phyloP scores from a whole-genome alignment of 2,797 vertebrate genomes.

The Fundulus diaphanus region DNA sequence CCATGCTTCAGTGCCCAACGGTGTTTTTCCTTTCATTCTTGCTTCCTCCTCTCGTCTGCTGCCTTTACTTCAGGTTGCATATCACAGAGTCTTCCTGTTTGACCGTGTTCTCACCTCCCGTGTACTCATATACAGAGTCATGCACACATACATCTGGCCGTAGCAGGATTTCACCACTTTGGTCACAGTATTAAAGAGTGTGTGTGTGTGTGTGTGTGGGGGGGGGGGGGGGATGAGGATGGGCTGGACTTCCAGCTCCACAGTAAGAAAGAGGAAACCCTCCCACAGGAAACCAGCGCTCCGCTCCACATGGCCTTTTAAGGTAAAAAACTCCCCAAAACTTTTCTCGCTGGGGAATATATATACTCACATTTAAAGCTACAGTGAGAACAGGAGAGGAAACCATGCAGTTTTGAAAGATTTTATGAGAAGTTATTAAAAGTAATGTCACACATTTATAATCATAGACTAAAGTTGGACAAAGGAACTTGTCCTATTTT shows the following conservation, averaged over 20 bases:
- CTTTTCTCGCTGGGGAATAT: conserved; percentile 69
- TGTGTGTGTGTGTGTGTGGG: background rate
- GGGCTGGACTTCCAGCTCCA: conserved; percentile 64
- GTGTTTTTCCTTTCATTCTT: conserved; percentile 14
- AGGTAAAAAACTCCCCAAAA: conserved; percentile 82
- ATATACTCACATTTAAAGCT: conserved; percentile 73
- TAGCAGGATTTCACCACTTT: conserved; percentile 61
- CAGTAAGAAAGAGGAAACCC: conserved; percentile 69
- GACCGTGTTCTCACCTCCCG: conserved; percentile 56
- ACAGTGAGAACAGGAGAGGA: conserved; percentile 39
- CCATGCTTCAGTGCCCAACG: conserved; percentile 27
- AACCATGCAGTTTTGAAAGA: conserved; percentile 13
- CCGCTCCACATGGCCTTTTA: conserved; percentile 80
- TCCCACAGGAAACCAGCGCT: conserved; percentile 80
- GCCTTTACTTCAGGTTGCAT: conserved; percentile 25
- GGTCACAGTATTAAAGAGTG: conserved; percentile 33
- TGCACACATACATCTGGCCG: conserved; percentile 56
- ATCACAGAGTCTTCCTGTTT: conserved; percentile 41
- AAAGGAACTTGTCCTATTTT: conserved; percentile 1
- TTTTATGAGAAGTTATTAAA: conserved; percentile 31
- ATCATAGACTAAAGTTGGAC: conserved; percentile 12
- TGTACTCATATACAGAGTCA: conserved; percentile 15
- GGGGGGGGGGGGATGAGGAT: conserved; percentile 50
- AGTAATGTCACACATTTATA: conserved; percentile 14
- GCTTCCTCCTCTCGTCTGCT: conserved; percentile 13